A percentile compares a stretch with the other conserved stretches of the same genome.
Evolutionary conservation across 2,888 invertebrate species (phyloP).

Genomic region (Blera fallax): DNA sequence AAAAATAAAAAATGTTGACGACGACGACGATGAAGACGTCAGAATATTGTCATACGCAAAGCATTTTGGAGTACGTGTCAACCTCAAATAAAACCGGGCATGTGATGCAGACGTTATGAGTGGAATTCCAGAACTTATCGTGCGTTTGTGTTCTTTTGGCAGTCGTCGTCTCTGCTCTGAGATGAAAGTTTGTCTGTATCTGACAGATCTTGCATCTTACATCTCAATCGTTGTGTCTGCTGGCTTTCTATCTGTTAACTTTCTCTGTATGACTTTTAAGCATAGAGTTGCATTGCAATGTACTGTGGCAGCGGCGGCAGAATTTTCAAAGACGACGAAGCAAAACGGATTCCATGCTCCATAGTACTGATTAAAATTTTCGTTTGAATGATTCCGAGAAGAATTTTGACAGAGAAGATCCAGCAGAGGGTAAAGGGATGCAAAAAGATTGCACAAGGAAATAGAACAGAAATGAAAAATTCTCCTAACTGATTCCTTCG

Average conservation of each 20-base stretch:
- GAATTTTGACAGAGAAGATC: constrained; percentile 15
- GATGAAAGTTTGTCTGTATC: constrained; percentile 45
- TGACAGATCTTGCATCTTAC: constrained; percentile 49
- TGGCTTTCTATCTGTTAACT: constrained; percentile 17
- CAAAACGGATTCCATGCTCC: constrained; percentile 48
- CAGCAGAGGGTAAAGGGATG: not conserved
- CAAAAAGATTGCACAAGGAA: constrained; percentile 26
- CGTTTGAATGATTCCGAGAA: constrained; percentile 62
- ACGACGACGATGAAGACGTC: not conserved
- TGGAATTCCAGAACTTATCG: constrained; percentile 35
- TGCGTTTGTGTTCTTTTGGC: constrained; percentile 39
- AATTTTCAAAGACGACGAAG: constrained; percentile 15
- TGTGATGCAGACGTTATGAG: constrained; percentile 18
- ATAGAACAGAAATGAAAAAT: constrained; percentile 50
- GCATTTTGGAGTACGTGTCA: constrained; percentile 43
- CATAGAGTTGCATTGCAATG: not conserved
- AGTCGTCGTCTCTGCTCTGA: not conserved
- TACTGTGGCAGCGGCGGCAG: not conserved
- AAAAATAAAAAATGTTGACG: not conserved
- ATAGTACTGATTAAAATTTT: constrained; percentile 66
- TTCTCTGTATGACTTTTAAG: constrained; percentile 1
- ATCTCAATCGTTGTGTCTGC: constrained; percentile 39
- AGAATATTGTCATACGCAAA: constrained; percentile 41
- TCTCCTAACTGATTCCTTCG: not conserved
- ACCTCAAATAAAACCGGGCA: constrained; percentile 17